Conservation (phyloP, 2,888 invertebrate species). For the Masnerella sp. region DNA sequence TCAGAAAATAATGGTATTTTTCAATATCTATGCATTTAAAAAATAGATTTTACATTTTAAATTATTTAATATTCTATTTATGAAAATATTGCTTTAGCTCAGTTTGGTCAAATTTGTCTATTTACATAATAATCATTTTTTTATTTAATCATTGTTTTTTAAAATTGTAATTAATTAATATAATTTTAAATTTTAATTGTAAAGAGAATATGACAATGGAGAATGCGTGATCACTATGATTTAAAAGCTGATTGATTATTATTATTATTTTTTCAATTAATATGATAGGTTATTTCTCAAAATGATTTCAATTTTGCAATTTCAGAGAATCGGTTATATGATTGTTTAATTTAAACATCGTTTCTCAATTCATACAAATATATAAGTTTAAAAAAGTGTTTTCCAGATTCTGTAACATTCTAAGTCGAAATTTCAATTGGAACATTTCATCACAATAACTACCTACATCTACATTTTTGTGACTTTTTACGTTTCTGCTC, state of each 20-base stretch:
- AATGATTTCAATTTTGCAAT: no score
- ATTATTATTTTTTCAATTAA: no score
- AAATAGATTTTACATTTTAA: slow-evolving; percentile 31
- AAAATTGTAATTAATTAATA: background rate
- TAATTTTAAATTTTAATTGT: no score
- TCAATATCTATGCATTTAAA: slow-evolving; percentile 11
- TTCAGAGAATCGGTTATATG: no score
- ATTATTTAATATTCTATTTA: slow-evolving; percentile 27
- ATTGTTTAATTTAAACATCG: no score
- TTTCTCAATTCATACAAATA: no score
- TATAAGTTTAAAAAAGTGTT: no score
- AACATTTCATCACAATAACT: slow-evolving; percentile 12
- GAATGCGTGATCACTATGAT: background rate
- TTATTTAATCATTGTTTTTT: background rate
- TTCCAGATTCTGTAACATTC: no score
- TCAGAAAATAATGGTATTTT: slow-evolving; percentile 36
- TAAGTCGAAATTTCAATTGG: no score
- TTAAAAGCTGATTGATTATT: background rate
- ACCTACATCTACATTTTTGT: no score
- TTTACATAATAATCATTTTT: slow-evolving; percentile 14
- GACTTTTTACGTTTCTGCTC: slow-evolving; percentile 8
- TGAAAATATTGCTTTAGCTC: slow-evolving; percentile 36
- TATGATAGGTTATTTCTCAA: no score
- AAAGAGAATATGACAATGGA: slow-evolving; percentile 12
- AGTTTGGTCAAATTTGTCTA: slow-evolving; percentile 14